Base-by-base conservation (phyloP, 2,113 vertebrate species). In the Cariama cristata region DNA sequence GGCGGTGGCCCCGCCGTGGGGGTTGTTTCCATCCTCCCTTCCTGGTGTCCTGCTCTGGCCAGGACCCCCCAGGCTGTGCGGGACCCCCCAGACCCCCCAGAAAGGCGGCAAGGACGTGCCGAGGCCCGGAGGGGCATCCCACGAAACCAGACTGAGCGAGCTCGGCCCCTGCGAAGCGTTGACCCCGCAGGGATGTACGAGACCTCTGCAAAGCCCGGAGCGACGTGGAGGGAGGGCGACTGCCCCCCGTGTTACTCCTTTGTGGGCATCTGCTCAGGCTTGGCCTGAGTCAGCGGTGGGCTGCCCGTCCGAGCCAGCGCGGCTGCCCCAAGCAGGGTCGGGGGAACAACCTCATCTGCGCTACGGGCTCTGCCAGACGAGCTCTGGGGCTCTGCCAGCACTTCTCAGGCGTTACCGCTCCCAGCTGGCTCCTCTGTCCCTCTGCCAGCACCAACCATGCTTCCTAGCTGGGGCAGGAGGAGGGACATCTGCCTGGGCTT, bases 211-310 rank as follows among this genome's bases (percentile, higher is more conserved):
- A 68, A 83, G 5, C 28, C 49, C 24, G 38, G 53, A n/a, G 47
- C 0, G 2, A 27, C 0, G 0, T 5, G 19, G 27, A 58, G 49
- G 4, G 32, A 14, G 16, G 24, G 15, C 1, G 6, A 15, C 17
- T 53, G 8, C 26, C 24, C 24, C 19, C 3, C 18, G 15, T 47
- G n/a, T 50, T 15, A 3, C 15, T 49, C 15, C 33, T 52, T 11
- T 13, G 14, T 9, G 27, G 35, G 44, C 1, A 2, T 23, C 49
- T 52, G 33, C 67, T 79, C 4, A 2, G 15, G 27, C 62, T 38
- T 2, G 5, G 20, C 0, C 0, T 40, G 45, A 66, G 35, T 19
- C 72, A 52, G 58, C 17, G 40, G 14, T 1, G 4, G 22, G 69
- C 35, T 47, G 56, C 32, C 74, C 56, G 28, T 4, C 44, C 4